phyloP scores from a whole-genome alignment of 2,113 vertebrate genomes.

The Tenebrosternarchus preto region DNA sequence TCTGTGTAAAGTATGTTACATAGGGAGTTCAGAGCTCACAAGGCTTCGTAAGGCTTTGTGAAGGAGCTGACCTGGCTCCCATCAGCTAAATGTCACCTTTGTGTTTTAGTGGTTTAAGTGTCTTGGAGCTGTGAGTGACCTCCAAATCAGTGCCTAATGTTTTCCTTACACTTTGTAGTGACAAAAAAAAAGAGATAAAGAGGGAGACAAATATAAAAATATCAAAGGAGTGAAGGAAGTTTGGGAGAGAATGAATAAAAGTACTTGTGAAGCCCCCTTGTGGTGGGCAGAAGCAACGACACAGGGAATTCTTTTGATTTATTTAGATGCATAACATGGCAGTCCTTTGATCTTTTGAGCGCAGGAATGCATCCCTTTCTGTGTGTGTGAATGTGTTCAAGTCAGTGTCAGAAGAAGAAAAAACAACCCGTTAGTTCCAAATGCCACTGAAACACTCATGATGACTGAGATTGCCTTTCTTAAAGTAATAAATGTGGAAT shows the following conservation, averaged over 20 bases:
- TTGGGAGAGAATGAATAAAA: background rate
- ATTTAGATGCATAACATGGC: background rate
- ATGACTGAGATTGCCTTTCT: no score
- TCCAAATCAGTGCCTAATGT: no score
- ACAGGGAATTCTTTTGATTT: background rate
- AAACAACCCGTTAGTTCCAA: background rate
- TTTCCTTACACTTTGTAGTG: slow-evolving; percentile 20
- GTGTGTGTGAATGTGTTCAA: background rate
- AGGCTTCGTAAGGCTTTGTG: no score
- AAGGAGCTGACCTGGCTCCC: no score
- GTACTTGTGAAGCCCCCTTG: slow-evolving; percentile 59
- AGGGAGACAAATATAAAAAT: background rate
- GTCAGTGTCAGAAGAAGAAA: background rate
- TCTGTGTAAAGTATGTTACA: no score
- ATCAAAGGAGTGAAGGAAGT: background rate
- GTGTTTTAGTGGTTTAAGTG: no score
- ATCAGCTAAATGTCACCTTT: no score
- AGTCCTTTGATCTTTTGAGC: slow-evolving; percentile 4
- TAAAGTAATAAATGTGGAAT: no score
- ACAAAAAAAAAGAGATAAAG: background rate
- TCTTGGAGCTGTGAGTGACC: no score
- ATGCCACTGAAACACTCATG: no score
- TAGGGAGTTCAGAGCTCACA: no score
- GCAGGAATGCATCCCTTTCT: slow-evolving; percentile 25
- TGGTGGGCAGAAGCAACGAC: slow-evolving; percentile 40